phyloP scores from a whole-genome alignment of 2,888 invertebrate genomes.

The Drosophila demipolita region DNA sequence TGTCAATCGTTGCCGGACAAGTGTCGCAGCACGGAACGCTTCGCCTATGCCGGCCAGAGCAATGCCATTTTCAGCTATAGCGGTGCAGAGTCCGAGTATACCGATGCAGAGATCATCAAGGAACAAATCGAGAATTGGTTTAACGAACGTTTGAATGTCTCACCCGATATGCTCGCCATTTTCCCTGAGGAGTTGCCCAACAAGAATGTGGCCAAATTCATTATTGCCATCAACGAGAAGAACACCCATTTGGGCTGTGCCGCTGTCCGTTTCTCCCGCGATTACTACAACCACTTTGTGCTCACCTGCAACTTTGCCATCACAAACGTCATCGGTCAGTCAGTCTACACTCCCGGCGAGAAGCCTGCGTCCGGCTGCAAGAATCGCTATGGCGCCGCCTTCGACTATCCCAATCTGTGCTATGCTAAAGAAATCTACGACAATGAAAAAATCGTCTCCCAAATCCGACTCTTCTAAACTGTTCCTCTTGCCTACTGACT shows the following conservation, averaged over 20 bases:
- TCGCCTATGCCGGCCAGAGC: constrained; percentile 66
- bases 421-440: constrained; percentile 52
- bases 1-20: constrained; percentile 61
- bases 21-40: constrained; percentile 67
- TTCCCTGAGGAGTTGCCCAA: constrained; percentile 61
- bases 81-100: constrained; percentile 59
- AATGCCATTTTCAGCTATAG: constrained; percentile 68
- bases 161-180: constrained; percentile 50
- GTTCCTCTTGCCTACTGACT: background rate
- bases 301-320: constrained; percentile 70
- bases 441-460: constrained; percentile 35
- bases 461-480: constrained; percentile 24
- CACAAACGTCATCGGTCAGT: constrained; percentile 52
- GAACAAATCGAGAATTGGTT: constrained; percentile 72
- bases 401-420: constrained; percentile 59
- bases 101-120: constrained; percentile 67
- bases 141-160: constrained; percentile 40
- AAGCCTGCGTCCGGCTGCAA: constrained; percentile 50
- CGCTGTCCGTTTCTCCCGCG: constrained; percentile 46
- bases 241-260: constrained; percentile 62
- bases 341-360: constrained; percentile 62
- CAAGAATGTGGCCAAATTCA: constrained; percentile 54
- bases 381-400: constrained; percentile 66
- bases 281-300: constrained; percentile 59
- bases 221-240: constrained; percentile 60